Base-by-base conservation (phyloP, 2,113 vertebrate species). In the Atrichornis clamosus region DNA sequence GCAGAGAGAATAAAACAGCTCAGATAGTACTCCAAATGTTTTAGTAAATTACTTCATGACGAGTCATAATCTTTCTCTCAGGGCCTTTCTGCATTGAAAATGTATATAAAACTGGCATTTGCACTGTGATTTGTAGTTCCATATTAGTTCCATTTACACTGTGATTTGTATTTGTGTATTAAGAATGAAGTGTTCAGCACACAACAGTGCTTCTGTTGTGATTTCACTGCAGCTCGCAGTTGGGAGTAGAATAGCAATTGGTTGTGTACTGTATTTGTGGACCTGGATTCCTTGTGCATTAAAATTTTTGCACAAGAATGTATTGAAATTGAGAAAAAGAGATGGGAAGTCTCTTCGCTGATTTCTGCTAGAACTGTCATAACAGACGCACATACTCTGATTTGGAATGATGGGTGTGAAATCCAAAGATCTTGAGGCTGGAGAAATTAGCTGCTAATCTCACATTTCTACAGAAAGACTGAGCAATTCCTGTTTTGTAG, bases 401-500 rank as follows among this genome's bases (percentile, higher is more conserved):
- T 87, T 80, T 85, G 55, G 26, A 93, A 84, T 67, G 59, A 49
- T 41, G 33, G 32, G 35, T 75, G 17, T 83, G 90, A 91, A 90
- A 79, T 80, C 20, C 62, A 68, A 82, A 93, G 62, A 86, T 23
- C 11, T 78, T 44, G 64, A 62, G 49, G 62, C 74, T 93, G 81
- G 65, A 89, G 82, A 59, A 97, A 93, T 94, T 85, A 89, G 86
- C 63, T 70, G 69, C 69, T 96, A 81, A 92, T 94, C 77, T 93
- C 75, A 30, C 75, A 82, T 96, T 96, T 94, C 89, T 96, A 35
- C 89, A 77, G 49, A 76, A 81, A 82, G 60, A 86, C 79, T 60
- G 58, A 95, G 67, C 52, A 88, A 94, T 93, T 97, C 59, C 81
- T 90, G 67, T 56, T 96, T 93, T 93, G 91, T 80, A 92, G 89